Evolutionary conservation across 2,888 invertebrate genomes (phyloP), one percentile per base, ranked within the genome.

Genomic region (Nemapogon koenigi): DNA sequence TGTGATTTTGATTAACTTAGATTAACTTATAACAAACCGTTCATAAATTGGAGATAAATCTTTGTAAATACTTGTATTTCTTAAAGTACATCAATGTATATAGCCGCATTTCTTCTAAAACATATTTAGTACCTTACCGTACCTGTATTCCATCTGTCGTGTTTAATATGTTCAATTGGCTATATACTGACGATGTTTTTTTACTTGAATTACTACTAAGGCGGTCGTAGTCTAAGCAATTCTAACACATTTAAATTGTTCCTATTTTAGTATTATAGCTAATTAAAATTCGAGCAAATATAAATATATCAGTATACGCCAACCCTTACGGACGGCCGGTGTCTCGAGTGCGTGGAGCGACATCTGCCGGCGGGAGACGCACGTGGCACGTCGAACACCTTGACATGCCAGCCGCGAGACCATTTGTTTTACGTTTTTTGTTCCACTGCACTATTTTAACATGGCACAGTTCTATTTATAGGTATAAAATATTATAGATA

Each of bases 311-410:
- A 22, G 22, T 22, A 28, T 28, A 4, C 11, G 28, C 19, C 35
- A 11, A 7, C 16, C 17, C 17, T 16, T 19, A 14, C 25, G 35
- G 13, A 15, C 7, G 25, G 16, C 26, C 35, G 35, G 6, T 16
- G 26, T 7, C 4, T n/a, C 15, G 16, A n/a, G 4, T n/a, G 6
- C 8, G 4, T n/a, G 4, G 10, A 48, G 46, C 55, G 58, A 62
- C 70, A 68, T 68, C 67, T 68, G 69, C 63, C 51, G 44, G 41
- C 43, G 43, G 55, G 65, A 70, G 70, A 70, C 70, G 70, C 70
- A 43, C 55, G 65, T 70, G 70, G 70, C 70, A 70, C 70, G 59
- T 58, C 16, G 11, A 59, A 66, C 76, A 75, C 76, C 76, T 76
- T 76, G 13, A 10, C 25, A 15, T n/a, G 17, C 19, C 22, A 31